Conservation (phyloP, 2,113 vertebrate genomes). For the Platysternon megacephalum region DNA sequence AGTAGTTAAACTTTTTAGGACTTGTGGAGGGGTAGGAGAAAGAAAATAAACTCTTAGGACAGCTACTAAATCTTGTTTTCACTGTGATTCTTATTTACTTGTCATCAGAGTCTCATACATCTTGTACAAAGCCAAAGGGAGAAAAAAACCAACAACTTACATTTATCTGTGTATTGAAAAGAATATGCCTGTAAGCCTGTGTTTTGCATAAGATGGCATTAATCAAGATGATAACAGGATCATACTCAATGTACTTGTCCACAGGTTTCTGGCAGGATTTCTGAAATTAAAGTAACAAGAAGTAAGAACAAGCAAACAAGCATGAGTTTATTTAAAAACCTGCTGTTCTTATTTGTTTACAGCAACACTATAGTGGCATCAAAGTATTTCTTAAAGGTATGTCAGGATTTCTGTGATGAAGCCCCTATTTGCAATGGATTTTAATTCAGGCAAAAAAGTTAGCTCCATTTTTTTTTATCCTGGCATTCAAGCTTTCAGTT, state of each 20-base stretch:
- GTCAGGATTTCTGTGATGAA: background rate
- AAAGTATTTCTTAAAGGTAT: background rate
- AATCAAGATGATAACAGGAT: conserved; percentile 97
- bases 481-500: background rate
- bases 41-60: background rate
- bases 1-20: background rate
- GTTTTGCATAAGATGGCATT: conserved; percentile 96
- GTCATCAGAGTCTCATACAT: background rate
- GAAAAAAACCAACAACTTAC: conserved; percentile 80
- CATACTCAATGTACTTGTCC: conserved; percentile 98
- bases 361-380: background rate
- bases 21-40: background rate
- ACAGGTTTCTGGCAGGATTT: conserved; percentile 95
- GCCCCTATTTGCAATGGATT: conserved; percentile 1
- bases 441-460: background rate
- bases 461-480: background rate
- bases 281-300: conserved; percentile 79
- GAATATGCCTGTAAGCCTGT: conserved; percentile 95
- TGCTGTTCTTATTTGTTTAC: background rate
- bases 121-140: background rate
- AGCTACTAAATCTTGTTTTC: background rate
- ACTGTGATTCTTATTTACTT: background rate
- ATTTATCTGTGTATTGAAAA: conserved; percentile 94
- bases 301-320: background rate
- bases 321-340: background rate